These are phyloP conservation scores for Rhagoletis zephyria DNA, from an alignment of 1,140 invertebrate species.

Conservation along the genomic window DNA sequence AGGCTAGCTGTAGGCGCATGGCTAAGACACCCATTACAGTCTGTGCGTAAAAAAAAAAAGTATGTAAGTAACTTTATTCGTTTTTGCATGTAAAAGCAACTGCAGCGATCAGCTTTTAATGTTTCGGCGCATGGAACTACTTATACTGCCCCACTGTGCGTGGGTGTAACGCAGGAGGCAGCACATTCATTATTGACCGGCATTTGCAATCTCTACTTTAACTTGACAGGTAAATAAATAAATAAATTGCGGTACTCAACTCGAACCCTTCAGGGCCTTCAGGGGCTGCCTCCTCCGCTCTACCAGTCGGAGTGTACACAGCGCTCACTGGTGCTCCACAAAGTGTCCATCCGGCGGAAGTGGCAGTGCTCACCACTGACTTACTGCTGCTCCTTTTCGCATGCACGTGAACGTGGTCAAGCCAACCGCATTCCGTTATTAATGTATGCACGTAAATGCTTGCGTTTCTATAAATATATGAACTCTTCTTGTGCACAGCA, in stretches of 20 bases:
- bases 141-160: not conserved
- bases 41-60: no score
- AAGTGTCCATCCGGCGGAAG: conserved; percentile 30
- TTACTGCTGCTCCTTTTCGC: not conserved
- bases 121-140: not conserved
- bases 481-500: not conserved
- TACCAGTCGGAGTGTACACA: not conserved
- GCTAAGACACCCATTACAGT: no score
- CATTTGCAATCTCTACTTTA: not conserved
- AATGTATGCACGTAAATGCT: not conserved
- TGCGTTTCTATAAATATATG: not conserved
- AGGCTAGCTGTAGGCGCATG: no score
- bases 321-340: conserved; percentile 17
- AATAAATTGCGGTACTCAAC: conserved; percentile 21
- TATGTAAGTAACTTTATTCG: no score
- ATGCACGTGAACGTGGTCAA: not conserved
- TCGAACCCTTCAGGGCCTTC: not conserved
- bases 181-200: not conserved
- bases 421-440: not conserved
- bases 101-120: no score
- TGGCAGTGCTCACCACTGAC: not conserved
- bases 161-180: not conserved
- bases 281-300: not conserved
- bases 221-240: conserved; percentile 43
- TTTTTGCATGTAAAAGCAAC: no score